These are phyloP conservation scores for Microtus montanus DNA, from an alignment of 2,113 vertebrate species.

Conservation along the genomic window DNA sequence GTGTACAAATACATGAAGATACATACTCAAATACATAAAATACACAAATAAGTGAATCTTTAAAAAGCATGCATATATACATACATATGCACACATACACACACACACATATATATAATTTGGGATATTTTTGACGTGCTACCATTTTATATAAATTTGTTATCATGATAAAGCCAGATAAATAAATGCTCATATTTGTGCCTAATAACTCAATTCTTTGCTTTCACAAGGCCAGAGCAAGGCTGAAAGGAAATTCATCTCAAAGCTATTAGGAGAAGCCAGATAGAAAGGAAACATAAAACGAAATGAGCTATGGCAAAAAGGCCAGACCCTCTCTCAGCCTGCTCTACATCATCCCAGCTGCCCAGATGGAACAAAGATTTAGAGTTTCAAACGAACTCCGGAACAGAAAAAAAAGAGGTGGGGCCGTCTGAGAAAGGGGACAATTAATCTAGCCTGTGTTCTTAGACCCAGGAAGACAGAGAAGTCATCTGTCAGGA, in stretches of 20 bases:
- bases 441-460: slow-evolving; percentile 36
- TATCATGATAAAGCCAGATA: slow-evolving; percentile 79
- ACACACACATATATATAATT: slow-evolving; percentile 65
- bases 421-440: slow-evolving; percentile 46
- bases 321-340: slow-evolving; percentile 69
- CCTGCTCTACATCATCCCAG: slow-evolving; percentile 66
- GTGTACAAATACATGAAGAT: not conserved
- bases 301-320: slow-evolving; percentile 75
- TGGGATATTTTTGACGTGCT: slow-evolving; percentile 70
- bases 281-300: slow-evolving; percentile 66
- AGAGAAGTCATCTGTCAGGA: slow-evolving; percentile 4
- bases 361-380: slow-evolving; percentile 59
- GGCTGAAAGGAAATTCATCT: slow-evolving; percentile 81
- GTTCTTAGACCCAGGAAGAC: slow-evolving; percentile 7
- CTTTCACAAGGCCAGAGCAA: slow-evolving; percentile 81
- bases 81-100: not conserved
- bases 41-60: not conserved
- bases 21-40: not conserved
- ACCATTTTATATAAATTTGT: slow-evolving; percentile 81
- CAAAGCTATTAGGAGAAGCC: slow-evolving; percentile 80
- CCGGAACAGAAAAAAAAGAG: slow-evolving; percentile 55
- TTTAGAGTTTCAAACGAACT: slow-evolving; percentile 64
- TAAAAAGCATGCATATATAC: slow-evolving; percentile 39
- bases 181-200: slow-evolving; percentile 78
- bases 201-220: slow-evolving; percentile 80